These are phyloP conservation scores for Nemurella pictetii DNA, from an alignment of 2,888 invertebrate genomes.

Conservation along the genomic window DNA sequence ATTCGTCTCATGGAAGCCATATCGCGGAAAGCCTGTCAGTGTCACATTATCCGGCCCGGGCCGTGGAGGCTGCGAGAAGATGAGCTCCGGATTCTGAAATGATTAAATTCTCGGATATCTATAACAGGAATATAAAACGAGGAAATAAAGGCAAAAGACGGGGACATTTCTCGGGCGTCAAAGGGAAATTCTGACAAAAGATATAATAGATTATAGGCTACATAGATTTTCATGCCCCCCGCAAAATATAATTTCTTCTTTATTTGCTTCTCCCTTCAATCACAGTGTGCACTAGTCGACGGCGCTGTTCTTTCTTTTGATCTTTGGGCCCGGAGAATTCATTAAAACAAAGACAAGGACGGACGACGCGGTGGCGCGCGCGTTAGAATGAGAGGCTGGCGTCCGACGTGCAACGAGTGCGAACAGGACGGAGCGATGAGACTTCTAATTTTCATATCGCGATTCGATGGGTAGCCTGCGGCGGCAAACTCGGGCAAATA, in stretches of 20 bases:
- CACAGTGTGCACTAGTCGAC: not conserved
- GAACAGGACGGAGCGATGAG: not conserved
- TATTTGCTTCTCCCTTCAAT: conserved; percentile 13
- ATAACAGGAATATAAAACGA: not conserved
- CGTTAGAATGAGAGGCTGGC: not conserved
- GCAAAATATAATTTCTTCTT: conserved; percentile 13
- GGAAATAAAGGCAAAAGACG: not conserved
- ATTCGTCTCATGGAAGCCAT: not conserved
- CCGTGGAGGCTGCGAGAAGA: not conserved
- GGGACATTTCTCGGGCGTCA: not conserved
- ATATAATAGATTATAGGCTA: conserved; percentile 1
- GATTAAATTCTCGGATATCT: not conserved
- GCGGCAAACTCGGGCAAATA: conserved; percentile 12
- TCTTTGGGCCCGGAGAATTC: conserved; percentile 21
- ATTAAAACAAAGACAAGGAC: conserved; percentile 27
- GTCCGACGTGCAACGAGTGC: not conserved
- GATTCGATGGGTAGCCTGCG: not conserved
- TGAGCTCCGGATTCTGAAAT: not conserved
- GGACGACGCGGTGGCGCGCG: not conserved
- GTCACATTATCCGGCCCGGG: not conserved
- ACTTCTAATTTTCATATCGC: conserved; percentile 30
- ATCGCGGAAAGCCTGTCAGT: not conserved
- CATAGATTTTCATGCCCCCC: conserved; percentile 1
- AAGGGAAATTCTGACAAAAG: conserved; percentile 8
- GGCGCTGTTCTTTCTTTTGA: conserved; percentile 19